phyloP scores from a whole-genome alignment of 1,140 invertebrate genomes.

The Bombus ignitus region DNA sequence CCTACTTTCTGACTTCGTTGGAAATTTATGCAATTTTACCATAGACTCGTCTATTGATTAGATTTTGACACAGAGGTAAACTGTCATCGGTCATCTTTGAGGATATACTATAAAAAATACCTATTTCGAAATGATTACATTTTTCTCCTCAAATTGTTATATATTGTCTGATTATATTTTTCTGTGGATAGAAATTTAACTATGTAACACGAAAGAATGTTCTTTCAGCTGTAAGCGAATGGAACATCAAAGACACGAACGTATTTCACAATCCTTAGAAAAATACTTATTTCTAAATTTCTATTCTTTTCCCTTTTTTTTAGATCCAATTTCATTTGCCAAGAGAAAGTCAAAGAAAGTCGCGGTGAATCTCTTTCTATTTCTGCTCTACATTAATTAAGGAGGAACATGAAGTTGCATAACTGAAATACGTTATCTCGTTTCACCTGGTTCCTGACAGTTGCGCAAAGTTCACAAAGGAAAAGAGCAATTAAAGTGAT shows the following conservation, averaged over 20 bases:
- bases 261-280: background rate
- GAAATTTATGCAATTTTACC: background rate
- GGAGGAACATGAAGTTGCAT: background rate
- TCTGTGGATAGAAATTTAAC: too few species aligned
- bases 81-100: too few species aligned
- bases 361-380: background rate
- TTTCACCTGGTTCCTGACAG: background rate
- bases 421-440: background rate
- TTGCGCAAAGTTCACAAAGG: background rate
- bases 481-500: conserved; percentile 2
- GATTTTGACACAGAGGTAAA: too few species aligned
- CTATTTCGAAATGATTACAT: background rate
- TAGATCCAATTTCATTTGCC: too few species aligned
- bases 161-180: background rate
- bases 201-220: too few species aligned
- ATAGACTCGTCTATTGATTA: background rate
- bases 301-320: too few species aligned
- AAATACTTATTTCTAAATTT: background rate
- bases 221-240: background rate
- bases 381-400: background rate
- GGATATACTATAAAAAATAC: accelerated
- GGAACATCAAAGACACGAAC: too few species aligned
- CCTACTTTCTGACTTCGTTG: background rate
- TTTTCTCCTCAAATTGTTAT: background rate
- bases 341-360: background rate